Conservation (phyloP, 1,140 invertebrate species). For the Fopius arisanus region DNA sequence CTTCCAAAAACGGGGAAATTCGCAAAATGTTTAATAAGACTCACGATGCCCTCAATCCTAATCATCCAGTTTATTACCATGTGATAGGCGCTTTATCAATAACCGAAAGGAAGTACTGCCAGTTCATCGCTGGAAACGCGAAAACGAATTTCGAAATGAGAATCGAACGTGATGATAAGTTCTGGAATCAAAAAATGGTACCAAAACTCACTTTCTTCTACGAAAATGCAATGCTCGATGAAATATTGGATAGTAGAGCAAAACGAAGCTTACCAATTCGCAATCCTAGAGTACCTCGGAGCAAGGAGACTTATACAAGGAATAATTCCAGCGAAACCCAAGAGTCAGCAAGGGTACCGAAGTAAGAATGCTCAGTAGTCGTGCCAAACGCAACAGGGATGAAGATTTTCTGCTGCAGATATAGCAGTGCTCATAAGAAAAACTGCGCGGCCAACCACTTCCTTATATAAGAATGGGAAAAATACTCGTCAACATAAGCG, state of each 20-base stretch:
- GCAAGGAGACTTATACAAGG: no score
- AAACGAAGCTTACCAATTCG: not conserved
- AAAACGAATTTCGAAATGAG: not conserved
- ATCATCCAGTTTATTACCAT: not conserved
- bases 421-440: no score
- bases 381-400: no score
- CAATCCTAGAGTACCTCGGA: not conserved
- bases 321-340: no score
- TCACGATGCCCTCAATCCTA: not conserved
- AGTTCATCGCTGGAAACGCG: not conserved
- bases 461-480: no score
- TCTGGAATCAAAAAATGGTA: not conserved
- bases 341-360: no score
- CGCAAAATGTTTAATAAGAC: not conserved
- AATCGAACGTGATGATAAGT: not conserved
- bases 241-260: not conserved
- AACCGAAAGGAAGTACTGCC: not conserved
- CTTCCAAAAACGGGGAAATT: not conserved
- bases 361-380: no score
- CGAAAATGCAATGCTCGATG: not conserved
- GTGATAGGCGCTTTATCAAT: not conserved
- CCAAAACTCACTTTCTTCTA: not conserved
- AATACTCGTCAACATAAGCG: no score
- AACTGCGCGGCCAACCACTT: no score
- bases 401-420: no score